A percentile compares a stretch with the other conserved stretches of the same genome.
Conservation (phyloP, 2,797 vertebrate genomes). For the Pseudomugil tenellus region DNA sequence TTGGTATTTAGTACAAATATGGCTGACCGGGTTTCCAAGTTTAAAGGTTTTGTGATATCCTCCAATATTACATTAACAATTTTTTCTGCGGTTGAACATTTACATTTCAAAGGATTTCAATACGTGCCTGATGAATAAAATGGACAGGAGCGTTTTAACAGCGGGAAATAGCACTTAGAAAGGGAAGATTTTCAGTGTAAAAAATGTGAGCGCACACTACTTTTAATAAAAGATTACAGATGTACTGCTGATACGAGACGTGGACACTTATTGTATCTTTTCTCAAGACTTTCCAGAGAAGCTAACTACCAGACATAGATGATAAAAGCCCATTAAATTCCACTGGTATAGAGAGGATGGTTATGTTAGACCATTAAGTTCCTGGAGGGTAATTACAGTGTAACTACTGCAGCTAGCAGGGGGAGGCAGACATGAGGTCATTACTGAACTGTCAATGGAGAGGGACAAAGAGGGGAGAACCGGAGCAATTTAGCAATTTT, state of each 20-base stretch:
- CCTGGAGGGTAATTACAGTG: constrained; percentile 72
- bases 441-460: constrained; percentile 71
- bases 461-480: constrained; percentile 70
- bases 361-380: constrained; percentile 1
- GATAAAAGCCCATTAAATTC: constrained; percentile 70
- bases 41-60: no score
- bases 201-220: constrained; percentile 11
- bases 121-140: not conserved
- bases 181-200: not conserved
- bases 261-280: constrained; percentile 34
- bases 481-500: constrained; percentile 80
- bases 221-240: constrained; percentile 46
- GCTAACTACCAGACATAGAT: constrained; percentile 47
- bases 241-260: constrained; percentile 42
- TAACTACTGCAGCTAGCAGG: constrained; percentile 70
- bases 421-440: constrained; percentile 81
- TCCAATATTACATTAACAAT: no score
- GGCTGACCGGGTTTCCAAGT: no score
- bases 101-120: no score
- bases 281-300: constrained; percentile 57
- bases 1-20: no score
- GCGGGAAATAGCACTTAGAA: not conserved
- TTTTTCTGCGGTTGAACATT: no score
- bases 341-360: constrained; percentile 41
- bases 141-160: constrained; percentile 6